These are phyloP conservation scores for Sinocyclocheilus anophthalmus DNA, from an alignment of 2,113 vertebrate genomes.

Conservation along the genomic window DNA sequence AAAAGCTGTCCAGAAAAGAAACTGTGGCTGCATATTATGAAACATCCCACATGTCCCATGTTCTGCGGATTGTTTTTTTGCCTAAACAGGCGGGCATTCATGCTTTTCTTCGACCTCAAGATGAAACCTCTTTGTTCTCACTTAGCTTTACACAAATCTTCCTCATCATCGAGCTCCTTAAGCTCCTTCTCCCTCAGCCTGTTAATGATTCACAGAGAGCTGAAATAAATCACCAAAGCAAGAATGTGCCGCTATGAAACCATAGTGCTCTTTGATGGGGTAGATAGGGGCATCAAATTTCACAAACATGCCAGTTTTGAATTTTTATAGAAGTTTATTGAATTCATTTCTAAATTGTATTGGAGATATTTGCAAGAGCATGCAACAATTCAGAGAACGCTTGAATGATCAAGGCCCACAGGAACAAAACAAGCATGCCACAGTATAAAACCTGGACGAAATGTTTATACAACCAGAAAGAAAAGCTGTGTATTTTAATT, in stretches of 20 bases:
- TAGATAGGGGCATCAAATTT: conserved; percentile 58
- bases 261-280: conserved; percentile 62
- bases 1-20: background rate
- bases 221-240: conserved; percentile 63
- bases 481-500: background rate
- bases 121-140: conserved; percentile 56
- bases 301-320: conserved; percentile 49
- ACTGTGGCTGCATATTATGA: conserved; percentile 38
- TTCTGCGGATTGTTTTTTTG: conserved; percentile 10
- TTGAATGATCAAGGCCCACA: background rate
- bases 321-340: conserved; percentile 46
- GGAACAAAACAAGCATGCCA: background rate
- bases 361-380: conserved; percentile 49
- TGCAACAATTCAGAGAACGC: conserved; percentile 35
- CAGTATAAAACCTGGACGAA: background rate
- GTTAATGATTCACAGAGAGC: conserved; percentile 66
- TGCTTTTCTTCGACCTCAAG: conserved; percentile 46
- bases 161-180: conserved; percentile 54
- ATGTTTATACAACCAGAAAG: background rate
- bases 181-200: conserved; percentile 50
- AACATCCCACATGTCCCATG: conserved; percentile 23
- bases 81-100: conserved; percentile 29
- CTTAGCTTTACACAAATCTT: conserved; percentile 54
- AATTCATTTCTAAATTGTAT: conserved; percentile 51
- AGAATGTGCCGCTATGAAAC: conserved; percentile 54